phyloP scores from a whole-genome alignment of 1,140 invertebrate species.

The Sarcophaga peregrina region DNA sequence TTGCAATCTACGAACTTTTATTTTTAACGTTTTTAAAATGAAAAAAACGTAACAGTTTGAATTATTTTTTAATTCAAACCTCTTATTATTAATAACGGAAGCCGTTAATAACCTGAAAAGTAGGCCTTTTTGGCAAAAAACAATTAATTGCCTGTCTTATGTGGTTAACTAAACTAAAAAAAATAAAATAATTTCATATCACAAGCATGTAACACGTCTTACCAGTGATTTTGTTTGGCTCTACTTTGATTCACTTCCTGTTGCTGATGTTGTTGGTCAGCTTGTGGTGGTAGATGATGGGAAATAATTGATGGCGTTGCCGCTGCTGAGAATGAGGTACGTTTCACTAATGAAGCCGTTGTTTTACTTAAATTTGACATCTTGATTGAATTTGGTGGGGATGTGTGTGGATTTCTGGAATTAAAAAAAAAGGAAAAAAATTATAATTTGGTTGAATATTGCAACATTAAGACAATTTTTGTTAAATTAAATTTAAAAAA shows the following conservation, averaged over 20 bases:
- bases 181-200: too few relatives aligned
- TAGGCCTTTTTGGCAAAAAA: too few relatives aligned
- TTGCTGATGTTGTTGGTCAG: conserved; percentile 31
- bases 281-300: conserved; percentile 8
- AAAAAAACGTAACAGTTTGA: too few relatives aligned
- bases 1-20: too few relatives aligned
- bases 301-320: conserved; percentile 47
- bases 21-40: too few relatives aligned
- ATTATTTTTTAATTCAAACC: too few relatives aligned
- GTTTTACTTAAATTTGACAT: conserved; percentile 60
- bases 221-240: not conserved
- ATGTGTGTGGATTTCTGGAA: not conserved
- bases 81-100: too few relatives aligned
- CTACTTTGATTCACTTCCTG: conserved; percentile 29
- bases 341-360: conserved; percentile 55
- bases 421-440: not conserved
- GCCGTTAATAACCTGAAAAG: too few relatives aligned
- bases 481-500: too few relatives aligned
- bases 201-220: not conserved
- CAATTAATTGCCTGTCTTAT: too few relatives aligned
- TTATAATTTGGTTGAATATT: not conserved
- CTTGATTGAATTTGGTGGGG: not conserved
- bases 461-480: too few relatives aligned
- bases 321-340: conserved; percentile 57
- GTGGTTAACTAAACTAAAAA: too few relatives aligned